These are phyloP conservation scores for Aplodontia rufa DNA, from an alignment of 2,113 vertebrate genomes.

Conservation along the genomic window DNA sequence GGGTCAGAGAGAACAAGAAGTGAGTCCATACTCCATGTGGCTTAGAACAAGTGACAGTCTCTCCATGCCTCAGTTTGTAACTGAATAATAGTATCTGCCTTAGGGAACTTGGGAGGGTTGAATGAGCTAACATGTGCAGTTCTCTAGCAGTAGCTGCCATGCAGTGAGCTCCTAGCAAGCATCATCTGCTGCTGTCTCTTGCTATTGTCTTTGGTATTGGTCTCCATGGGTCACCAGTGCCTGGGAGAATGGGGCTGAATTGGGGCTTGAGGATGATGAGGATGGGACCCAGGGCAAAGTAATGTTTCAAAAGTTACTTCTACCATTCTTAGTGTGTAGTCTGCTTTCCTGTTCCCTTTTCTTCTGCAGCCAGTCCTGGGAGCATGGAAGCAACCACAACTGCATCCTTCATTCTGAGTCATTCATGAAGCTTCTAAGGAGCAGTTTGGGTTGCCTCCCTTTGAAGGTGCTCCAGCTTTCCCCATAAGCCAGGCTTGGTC, in stretches of 20 bases:
- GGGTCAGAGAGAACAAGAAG: neutral
- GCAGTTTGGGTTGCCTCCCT: neutral
- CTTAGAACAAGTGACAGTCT: neutral
- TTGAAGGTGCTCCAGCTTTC: neutral
- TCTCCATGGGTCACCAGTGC: neutral
- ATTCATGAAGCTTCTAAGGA: neutral
- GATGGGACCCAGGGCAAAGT: neutral
- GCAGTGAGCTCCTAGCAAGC: fast-evolving
- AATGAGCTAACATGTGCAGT: neutral
- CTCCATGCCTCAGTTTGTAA: neutral
- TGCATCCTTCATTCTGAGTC: neutral
- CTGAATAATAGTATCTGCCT: neutral
- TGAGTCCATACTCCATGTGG: neutral
- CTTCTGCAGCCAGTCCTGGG: neutral
- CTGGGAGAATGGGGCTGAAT: neutral
- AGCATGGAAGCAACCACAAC: neutral
- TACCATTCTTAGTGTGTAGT: neutral
- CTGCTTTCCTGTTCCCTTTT: neutral
- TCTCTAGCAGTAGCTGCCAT: neutral
- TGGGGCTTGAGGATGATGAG: neutral
- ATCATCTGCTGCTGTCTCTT: neutral
- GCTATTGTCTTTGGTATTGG: neutral
- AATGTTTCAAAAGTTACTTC: neutral
- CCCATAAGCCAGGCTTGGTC: neutral
- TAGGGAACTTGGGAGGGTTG: neutral